Conservation (phyloP, 2,888 invertebrate species). For the Lasioglossum lativentre region DNA sequence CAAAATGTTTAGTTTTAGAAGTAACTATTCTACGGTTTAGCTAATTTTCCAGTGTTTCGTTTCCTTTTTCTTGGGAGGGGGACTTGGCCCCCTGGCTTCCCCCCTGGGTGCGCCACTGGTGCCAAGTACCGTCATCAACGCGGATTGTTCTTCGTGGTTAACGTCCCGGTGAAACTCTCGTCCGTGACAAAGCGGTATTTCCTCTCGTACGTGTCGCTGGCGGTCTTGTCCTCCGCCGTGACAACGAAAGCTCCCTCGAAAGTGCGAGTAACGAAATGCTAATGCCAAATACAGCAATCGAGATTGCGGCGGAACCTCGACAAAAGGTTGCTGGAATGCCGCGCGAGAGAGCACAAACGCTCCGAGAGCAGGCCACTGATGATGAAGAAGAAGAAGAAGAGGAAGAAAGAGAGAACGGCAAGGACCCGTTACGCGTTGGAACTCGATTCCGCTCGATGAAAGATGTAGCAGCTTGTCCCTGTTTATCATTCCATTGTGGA, state of each 20-base stretch:
- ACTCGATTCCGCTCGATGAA: conserved; percentile 63
- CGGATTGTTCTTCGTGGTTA: background rate
- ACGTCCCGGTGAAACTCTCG: background rate
- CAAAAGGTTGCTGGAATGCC: conserved; percentile 77
- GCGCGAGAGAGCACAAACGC: conserved; percentile 14
- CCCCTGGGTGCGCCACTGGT: too few species aligned
- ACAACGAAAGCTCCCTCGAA: conserved; percentile 73
- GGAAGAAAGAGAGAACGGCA: conserved; percentile 28
- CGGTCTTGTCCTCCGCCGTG: conserved; percentile 26
- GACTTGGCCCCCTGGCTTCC: too few species aligned
- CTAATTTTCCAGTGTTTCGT: too few species aligned
- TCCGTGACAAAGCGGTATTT: conserved; percentile 2
- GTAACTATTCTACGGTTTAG: too few species aligned
- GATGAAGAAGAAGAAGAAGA: conserved; percentile 22
- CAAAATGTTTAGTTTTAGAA: too few species aligned
- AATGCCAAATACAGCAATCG: conserved; percentile 76
- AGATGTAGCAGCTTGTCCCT: conserved; percentile 54
- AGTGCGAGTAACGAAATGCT: conserved; percentile 81
- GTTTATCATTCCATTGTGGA: conserved; percentile 47
- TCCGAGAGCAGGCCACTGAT: conserved; percentile 30
- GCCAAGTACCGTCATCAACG: background rate
- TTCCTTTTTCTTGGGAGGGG: too few species aligned
- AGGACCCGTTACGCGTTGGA: conserved; percentile 67
- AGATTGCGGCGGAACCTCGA: conserved; percentile 60
- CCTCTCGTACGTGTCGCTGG: background rate